Conservation (phyloP, 2,888 invertebrate genomes). For the Yponomeuta evonymella region DNA sequence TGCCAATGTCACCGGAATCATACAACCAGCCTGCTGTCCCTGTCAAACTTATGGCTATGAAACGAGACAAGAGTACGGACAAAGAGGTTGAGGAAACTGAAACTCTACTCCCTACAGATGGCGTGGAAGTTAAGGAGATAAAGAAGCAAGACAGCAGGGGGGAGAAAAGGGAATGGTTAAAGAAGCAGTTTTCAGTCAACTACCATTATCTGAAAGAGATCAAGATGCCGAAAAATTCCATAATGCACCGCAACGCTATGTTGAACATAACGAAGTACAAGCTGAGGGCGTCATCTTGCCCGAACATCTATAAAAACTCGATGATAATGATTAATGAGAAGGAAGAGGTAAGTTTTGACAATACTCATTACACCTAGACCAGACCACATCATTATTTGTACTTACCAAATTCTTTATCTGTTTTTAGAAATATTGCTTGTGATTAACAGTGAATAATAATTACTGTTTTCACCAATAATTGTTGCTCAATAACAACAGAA, state of each 20-base stretch:
- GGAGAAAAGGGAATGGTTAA: conserved; percentile 64
- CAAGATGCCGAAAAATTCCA: conserved; percentile 85
- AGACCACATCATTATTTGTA: background rate
- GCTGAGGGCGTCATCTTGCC: conserved; percentile 91
- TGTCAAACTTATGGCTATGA: conserved; percentile 51
- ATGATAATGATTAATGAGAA: conserved; percentile 89
- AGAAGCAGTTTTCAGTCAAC: conserved; percentile 70
- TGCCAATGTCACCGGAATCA: conserved; percentile 33
- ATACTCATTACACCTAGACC: background rate
- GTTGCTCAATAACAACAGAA: no score
- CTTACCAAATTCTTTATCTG: no score
- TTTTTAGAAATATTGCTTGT: no score
- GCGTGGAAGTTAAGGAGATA: background rate
- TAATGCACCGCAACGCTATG: conserved; percentile 91
- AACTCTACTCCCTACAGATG: conserved; percentile 4
- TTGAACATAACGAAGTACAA: conserved; percentile 88
- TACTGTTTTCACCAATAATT: no score
- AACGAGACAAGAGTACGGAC: conserved; percentile 21
- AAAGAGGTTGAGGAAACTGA: conserved; percentile 21
- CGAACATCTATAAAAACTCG: conserved; percentile 92
- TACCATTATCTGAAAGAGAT: conserved; percentile 84
- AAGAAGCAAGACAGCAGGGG: conserved; percentile 52
- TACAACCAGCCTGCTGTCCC: conserved; percentile 69
- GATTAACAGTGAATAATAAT: no score
- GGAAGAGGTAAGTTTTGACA: conserved; percentile 77